phyloP scores from a whole-genome alignment of 2,797 vertebrate genomes.

The Melanogrammus aeglefinus region DNA sequence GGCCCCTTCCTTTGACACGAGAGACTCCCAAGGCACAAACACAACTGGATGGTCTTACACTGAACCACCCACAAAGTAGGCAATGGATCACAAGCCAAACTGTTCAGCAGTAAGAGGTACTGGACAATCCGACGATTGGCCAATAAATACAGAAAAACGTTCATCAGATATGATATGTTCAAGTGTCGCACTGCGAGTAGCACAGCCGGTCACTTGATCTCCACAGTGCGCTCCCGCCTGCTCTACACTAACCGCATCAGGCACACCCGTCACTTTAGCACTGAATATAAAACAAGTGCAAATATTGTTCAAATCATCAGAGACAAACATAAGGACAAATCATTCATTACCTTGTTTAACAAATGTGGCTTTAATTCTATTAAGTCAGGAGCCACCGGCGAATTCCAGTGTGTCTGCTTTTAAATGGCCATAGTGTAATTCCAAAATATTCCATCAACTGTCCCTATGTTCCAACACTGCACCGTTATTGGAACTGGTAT shows the following conservation, averaged over 20 bases:
- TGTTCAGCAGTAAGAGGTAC: slow-evolving; percentile 52
- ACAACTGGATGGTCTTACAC: slow-evolving; percentile 34
- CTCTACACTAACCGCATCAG: slow-evolving; percentile 54
- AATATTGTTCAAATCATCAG: slow-evolving; percentile 48
- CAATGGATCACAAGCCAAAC: slow-evolving; percentile 52
- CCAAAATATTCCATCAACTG: slow-evolving; percentile 27
- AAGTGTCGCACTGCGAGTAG: slow-evolving; percentile 70
- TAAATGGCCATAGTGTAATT: slow-evolving; percentile 36
- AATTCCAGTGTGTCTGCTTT: slow-evolving; percentile 67
- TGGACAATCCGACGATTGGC: slow-evolving; percentile 56
- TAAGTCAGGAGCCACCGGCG: slow-evolving; percentile 49
- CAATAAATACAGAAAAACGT: slow-evolving; percentile 69
- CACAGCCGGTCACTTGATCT: slow-evolving; percentile 57
- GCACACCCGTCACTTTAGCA: slow-evolving; percentile 64
- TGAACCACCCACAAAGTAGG: slow-evolving; percentile 54
- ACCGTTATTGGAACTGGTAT: slow-evolving; percentile 7
- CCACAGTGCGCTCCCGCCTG: slow-evolving; percentile 36
- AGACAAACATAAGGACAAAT: slow-evolving; percentile 39
- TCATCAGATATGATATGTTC: slow-evolving; percentile 60
- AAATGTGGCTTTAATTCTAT: slow-evolving; percentile 36
- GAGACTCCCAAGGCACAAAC: slow-evolving; percentile 49
- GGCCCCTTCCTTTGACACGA: slow-evolving; percentile 29
- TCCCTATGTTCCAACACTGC: slow-evolving; percentile 31
- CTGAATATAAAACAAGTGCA: slow-evolving; percentile 63
- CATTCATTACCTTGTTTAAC: slow-evolving; percentile 39